A percentile compares a stretch with the other conserved stretches of the same genome.
Conservation (phyloP, 2,888 invertebrate species). For the Drosophila anceps region DNA sequence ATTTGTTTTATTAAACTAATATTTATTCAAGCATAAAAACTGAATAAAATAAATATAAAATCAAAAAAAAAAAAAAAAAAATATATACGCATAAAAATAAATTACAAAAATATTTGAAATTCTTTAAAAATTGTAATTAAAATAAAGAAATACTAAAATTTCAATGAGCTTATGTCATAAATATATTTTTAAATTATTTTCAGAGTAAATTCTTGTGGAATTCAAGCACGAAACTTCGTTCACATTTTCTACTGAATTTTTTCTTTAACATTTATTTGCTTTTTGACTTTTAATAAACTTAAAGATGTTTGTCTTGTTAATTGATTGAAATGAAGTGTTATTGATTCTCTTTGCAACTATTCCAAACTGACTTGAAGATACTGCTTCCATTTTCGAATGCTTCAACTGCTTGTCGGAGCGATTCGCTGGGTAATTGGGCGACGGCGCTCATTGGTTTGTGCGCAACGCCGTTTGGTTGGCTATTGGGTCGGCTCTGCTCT, state of each 20-base stretch:
- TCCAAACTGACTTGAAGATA: not conserved
- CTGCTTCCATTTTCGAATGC: conserved; percentile 39
- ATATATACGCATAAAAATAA: no score
- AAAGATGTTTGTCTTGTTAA: not conserved
- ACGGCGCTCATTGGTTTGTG: conserved; percentile 57
- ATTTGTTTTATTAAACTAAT: no score
- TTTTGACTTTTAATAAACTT: not conserved
- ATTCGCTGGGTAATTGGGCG: conserved; percentile 11
- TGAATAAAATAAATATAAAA: no score
- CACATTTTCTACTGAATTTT: not conserved
- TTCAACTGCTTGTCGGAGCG: not conserved
- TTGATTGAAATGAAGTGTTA: not conserved
- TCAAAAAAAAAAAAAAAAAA: no score
- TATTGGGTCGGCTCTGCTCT: conserved; percentile 17
- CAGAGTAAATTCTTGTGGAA: not conserved
- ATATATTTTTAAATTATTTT: not conserved
- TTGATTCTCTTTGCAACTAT: not conserved
- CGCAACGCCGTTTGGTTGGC: conserved; percentile 64
- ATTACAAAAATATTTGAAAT: no score
- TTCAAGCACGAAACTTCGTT: not conserved
- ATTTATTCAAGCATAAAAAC: no score
- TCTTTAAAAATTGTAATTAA: no score
- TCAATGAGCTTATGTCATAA: no score
- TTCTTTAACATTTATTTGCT: not conserved
- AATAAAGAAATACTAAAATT: no score